Percentiles rank a stretch among this genome's conserved stretches.
phyloP scores from a whole-genome alignment of 2,797 vertebrate genomes.

The Falco naumanni region DNA sequence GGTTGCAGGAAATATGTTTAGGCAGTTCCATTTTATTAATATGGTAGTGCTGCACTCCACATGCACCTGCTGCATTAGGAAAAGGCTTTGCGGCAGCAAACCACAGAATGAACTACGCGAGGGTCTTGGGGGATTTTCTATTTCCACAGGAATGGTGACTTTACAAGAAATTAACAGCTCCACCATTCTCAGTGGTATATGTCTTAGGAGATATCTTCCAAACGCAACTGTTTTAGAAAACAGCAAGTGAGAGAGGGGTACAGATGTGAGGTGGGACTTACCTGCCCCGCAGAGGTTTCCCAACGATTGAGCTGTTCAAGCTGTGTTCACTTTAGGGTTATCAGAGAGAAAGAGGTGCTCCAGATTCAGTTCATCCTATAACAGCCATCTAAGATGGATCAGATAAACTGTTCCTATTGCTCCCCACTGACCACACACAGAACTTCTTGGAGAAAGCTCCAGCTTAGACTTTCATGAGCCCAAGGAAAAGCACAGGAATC shows the following conservation, averaged over 20 bases:
- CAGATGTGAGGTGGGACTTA: background rate
- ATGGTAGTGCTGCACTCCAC: background rate
- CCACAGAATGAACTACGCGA: background rate
- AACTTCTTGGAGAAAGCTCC: background rate
- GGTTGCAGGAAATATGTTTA: conserved; percentile 8
- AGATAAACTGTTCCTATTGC: background rate
- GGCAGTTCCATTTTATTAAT: background rate
- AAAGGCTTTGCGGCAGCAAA: conserved; percentile 3
- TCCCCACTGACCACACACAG: background rate
- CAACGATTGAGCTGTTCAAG: background rate
- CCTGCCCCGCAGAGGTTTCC: background rate
- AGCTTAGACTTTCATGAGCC: background rate
- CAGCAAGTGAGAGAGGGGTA: background rate
- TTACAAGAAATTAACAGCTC: conserved; percentile 21
- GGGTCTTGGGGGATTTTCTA: background rate
- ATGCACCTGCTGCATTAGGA: conserved; percentile 28
- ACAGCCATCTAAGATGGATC: background rate
- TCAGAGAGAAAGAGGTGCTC: background rate
- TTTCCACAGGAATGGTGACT: background rate
- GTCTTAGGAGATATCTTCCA: conserved; percentile 4
- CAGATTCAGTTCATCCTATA: background rate
- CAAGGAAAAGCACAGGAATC: background rate
- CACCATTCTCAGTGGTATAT: background rate
- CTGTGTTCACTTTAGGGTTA: background rate
- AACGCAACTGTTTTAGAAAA: conserved; percentile 24